Conservation (phyloP, 2,888 invertebrate species). For the Leptinotarsa peninsularis region DNA sequence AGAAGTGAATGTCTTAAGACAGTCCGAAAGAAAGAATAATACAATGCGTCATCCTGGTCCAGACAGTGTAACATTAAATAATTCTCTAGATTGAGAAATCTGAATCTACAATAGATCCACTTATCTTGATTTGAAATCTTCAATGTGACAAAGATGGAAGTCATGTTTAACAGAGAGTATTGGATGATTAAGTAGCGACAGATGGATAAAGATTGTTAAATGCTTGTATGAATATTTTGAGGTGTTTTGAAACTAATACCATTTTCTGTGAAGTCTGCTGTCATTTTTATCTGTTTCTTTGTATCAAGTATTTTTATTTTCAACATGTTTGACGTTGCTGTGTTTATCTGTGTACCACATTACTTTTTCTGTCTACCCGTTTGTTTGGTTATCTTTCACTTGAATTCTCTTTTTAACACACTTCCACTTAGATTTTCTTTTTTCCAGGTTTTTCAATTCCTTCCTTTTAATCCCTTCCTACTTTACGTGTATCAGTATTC, state of each 20-base stretch:
- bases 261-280: background rate
- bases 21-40: background rate
- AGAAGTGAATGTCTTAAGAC: background rate
- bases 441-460: background rate
- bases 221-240: conserved; percentile 25
- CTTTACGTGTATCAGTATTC: too few species aligned
- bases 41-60: background rate
- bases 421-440: background rate
- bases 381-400: too few species aligned
- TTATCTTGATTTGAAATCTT: background rate
- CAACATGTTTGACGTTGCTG: too few species aligned
- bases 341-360: too few species aligned
- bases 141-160: background rate
- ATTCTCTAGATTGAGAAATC: conserved; percentile 9
- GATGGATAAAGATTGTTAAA: background rate
- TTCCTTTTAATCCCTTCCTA: background rate
- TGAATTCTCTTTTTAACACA: too few species aligned
- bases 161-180: background rate
- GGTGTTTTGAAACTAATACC: conserved; percentile 11
- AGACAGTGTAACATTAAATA: background rate
- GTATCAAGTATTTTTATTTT: background rate
- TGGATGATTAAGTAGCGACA: background rate
- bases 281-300: background rate
- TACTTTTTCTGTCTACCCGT: too few species aligned
- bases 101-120: background rate